Base-by-base conservation (phyloP, 2,888 invertebrate species). In the Cremastinae sp. region DNA sequence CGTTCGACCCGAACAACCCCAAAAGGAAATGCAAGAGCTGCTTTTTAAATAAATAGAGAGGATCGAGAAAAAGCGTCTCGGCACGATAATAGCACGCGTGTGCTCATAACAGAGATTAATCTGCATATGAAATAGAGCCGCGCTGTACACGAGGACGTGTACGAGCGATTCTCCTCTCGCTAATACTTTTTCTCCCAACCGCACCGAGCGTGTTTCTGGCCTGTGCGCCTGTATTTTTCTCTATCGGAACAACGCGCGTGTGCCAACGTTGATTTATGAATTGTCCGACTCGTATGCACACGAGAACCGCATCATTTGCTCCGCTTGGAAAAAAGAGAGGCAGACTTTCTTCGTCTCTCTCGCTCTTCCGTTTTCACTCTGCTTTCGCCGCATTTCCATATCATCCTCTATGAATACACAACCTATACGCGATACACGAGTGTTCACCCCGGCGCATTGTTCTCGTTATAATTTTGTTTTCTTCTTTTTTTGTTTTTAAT, bases 211-310 rank as follows among this genome's bases (percentile, higher is more conserved):
- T 22, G 41, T 16, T n/a, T 73, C 12, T 22, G 14, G 18, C 16
- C 38, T 28, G 10, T 28, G 43, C 74, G 64, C 49, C 51, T 66
- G 74, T 78, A 70, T 66, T 64, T n/a, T 58, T 43, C n/a, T 56
- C 47, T 75, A 80, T 80, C 71, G 77, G 69, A 75, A 78, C 77
- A 77, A 76, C 61, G 77, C 76, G 75, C 77, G 70, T 79, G 75
- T 79, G 75, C 78, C 77, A 80, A 77, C 77, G 75, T 75, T 79
- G 78, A 80, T 80, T 79, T 80, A 79, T 78, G 75, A 78, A 80
- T 79, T 80, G 74, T 78, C 56, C 58, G 75, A 72, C 45, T 80
- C 78, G 78, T 77, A 77, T 77, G 68, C 56, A 72, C 68, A 75
- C 72, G 66, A 69, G 70, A 77, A 79, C 80, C 78, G 74, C 78